Base-by-base conservation (phyloP, 2,113 vertebrate genomes). In the Lampris megalopsis region DNA sequence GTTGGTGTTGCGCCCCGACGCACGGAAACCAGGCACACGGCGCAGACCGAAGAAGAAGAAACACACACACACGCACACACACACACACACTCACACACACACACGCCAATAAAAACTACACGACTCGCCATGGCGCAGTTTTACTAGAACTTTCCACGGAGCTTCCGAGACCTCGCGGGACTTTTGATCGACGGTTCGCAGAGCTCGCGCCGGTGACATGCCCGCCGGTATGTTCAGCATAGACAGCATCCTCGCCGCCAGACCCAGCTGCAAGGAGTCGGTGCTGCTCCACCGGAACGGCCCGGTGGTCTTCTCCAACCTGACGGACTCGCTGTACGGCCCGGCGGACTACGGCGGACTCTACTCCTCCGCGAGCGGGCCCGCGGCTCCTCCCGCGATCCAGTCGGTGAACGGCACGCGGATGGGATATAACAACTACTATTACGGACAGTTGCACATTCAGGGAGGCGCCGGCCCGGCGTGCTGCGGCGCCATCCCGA, bases 161-260 rank as follows among this genome's bases (percentile, higher is more conserved):
- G n/a, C 57, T 4, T n/a, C n/a, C 62, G 68, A 45, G 7, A 45
- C 7, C 64, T 67, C 58, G 9, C 58, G 35, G 54, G 62, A 64
- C 61, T 52, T 54, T 47, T 24, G n/a, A n/a, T n/a, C n/a, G n/a
- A n/a, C n/a, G n/a, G n/a, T n/a, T n/a, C n/a, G n/a, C n/a, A n/a
- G n/a, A n/a, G n/a, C n/a, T n/a, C 57, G n/a, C 59, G 63, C 58
- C 54, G 75, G 72, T 77, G 93, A 83, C 81, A 98, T 98, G 97
- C 97, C 97, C 90, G 96, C 96, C 87, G 96, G 96, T 92, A 98
- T 99, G 97, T 99, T 99, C 94, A 99, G 96, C 94, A 98, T 99
- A 91, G 97, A 99, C 95, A 98, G 96, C 85, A 99, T 99, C 90
- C 92, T 99, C 93, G 97, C 97, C 87, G 96, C 94, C 61, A 94